Conservation (phyloP, 2,888 invertebrate genomes). For the Agrochola circellaris region DNA sequence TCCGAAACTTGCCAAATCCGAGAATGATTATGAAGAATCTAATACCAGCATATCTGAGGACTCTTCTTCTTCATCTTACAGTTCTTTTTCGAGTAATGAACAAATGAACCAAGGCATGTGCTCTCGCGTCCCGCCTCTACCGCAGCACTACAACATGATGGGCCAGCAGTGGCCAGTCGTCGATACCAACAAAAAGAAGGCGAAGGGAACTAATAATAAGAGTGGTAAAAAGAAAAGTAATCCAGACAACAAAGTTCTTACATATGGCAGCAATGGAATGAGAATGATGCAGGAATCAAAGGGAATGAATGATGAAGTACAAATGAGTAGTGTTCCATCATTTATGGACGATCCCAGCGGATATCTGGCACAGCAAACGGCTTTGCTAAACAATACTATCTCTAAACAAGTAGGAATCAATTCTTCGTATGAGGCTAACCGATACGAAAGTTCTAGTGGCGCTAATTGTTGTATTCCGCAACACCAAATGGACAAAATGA, state of each 20-base stretch:
- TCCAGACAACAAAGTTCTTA: constrained; percentile 79
- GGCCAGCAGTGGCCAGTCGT: constrained; percentile 85
- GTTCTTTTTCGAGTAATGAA: constrained; percentile 81
- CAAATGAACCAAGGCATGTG: constrained; percentile 89
- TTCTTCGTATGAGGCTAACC: constrained; percentile 79
- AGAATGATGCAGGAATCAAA: constrained; percentile 82
- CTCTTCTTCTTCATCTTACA: constrained; percentile 76
- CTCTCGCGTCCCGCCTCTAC: constrained; percentile 93
- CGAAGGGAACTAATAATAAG: constrained; percentile 88
- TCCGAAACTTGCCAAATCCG: constrained; percentile 81
- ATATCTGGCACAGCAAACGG: constrained; percentile 97
- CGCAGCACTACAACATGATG: constrained; percentile 91
- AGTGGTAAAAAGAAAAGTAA: constrained; percentile 88
- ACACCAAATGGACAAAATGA: constrained; percentile 79
- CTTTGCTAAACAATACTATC: constrained; percentile 95
- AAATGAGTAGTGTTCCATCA: constrained; percentile 92
- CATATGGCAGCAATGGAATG: constrained; percentile 81
- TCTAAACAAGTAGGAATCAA: constrained; percentile 91
- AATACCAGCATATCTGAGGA: constrained; percentile 83
- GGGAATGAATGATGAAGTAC: constrained; percentile 85
- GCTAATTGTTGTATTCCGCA: constrained; percentile 72
- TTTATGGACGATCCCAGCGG: constrained; percentile 98
- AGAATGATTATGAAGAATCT: constrained; percentile 83
- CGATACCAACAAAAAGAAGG: constrained; percentile 88
- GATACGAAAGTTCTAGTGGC: constrained; percentile 77